phyloP scores from a whole-genome alignment of 37 sponge, comb jelly and placozoan species.

The Beroe forskalii region DNA sequence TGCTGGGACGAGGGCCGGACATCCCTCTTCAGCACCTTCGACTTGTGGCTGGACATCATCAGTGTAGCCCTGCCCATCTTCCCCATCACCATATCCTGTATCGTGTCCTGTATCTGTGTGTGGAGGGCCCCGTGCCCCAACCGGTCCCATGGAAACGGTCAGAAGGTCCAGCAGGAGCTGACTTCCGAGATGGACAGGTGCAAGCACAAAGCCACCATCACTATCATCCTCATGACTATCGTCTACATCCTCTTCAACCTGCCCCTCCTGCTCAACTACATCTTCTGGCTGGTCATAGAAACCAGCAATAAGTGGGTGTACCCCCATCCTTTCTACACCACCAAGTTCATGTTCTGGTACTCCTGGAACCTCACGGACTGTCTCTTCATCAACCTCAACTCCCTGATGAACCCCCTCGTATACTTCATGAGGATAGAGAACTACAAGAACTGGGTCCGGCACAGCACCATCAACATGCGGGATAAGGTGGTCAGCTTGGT shows the following conservation, averaged over 20 bases:
- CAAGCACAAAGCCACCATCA: conserved; percentile 3
- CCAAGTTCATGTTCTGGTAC: conserved; percentile 8
- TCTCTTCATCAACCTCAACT: conserved; percentile 44
- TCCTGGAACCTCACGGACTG: conserved; percentile 32
- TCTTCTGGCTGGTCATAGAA: not conserved
- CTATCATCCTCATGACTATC: conserved; percentile 47
- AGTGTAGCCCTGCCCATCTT: not conserved
- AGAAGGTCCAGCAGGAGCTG: not conserved
- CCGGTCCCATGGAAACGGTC: not conserved
- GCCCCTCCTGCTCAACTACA: conserved; percentile 5
- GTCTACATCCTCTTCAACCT: conserved; percentile 50
- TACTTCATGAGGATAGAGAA: conserved; percentile 29
- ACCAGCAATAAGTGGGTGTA: not conserved
- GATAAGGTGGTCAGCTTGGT: not conserved
- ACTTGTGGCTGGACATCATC: conserved; percentile 7
- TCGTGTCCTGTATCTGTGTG: conserved; percentile 46
- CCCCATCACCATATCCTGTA: conserved; percentile 50
- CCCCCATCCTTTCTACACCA: not conserved
- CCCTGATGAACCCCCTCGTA: conserved; percentile 20
- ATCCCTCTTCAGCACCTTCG: not conserved
- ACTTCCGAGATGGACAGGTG: not conserved
- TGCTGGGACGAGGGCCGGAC: conserved; percentile 52
- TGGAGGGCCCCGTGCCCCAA: not conserved
- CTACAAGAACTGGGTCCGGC: conserved; percentile 6
- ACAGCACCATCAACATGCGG: not conserved